Evolutionary conservation across 2,797 vertebrate genomes (phyloP), one percentile per base, ranked within the genome.

Genomic region (Bovichtus diacanthus): DNA sequence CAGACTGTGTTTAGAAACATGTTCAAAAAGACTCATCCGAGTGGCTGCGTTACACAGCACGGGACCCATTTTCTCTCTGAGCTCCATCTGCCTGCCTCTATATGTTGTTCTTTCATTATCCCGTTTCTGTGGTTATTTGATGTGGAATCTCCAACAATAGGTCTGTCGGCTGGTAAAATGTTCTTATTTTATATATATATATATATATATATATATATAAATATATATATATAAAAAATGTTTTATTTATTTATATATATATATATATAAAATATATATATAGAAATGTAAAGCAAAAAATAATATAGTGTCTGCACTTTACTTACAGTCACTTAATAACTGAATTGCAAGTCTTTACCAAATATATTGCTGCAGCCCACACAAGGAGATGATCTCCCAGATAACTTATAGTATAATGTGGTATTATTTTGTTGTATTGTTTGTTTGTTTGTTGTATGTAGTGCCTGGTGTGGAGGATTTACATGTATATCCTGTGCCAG

Each of bases 81-180:
- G 44, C 67, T 83, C 55, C 72, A 31, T 82, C 66, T 81, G 81
- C 66, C 53, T 3, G 58, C 72, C 47, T 73, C 70, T 73, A 34
- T 41, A 29, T 18, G 80, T 70, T 80, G 73, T 85, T 91, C 89
- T 92, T 60, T 93, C 87, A 94, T 93, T 93, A 93, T 87, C 65
- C 76, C 50, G 72, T 70, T 83, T 58, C 80, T 83, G 87, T 56
- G 83, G 88, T 78, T 58, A 66, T 72, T 85, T 70, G 38, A 82
- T 77, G 63, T 36, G 47, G 59, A 78, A 46, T 69, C 58, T 76
- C 73, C 46, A 56, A 82, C 63, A 87, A 80, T 70, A 74, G 54
- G 11, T 55, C 55, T 63, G 66, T 9, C 0, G 5, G 54, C 61
- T 41, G 31, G 49, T 64, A 70, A 81, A 72, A 58, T 49, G 15